These are phyloP conservation scores for Hydraecia micacea DNA, from an alignment of 2,888 invertebrate species.

Conservation along the genomic window DNA sequence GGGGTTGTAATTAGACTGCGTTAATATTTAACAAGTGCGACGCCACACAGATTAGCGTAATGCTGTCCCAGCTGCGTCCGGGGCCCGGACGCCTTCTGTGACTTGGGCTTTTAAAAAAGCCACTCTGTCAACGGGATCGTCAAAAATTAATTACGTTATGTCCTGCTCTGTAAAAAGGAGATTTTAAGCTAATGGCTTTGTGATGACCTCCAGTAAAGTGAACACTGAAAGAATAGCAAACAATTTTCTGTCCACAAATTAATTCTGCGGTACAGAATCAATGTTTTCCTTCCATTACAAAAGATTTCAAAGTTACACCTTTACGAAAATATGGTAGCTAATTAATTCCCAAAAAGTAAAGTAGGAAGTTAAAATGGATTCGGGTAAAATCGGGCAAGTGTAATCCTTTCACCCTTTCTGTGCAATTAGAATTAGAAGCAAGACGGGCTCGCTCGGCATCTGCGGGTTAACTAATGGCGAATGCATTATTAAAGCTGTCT, in stretches of 20 bases:
- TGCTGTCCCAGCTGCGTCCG: conserved; percentile 83
- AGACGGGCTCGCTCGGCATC: conserved; percentile 82
- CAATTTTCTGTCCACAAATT: conserved; percentile 9
- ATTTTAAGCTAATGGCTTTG: conserved; percentile 80
- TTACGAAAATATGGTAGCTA: conserved; percentile 57
- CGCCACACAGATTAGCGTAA: conserved; percentile 86
- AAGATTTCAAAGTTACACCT: conserved; percentile 59
- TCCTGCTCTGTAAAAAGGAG: conserved; percentile 74
- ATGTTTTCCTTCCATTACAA: conserved; percentile 76
- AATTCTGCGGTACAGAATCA: conserved; percentile 31
- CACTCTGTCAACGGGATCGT: conserved; percentile 82
- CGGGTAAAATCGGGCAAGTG: conserved; percentile 75
- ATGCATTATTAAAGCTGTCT: conserved; percentile 88
- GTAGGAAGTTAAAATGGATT: conserved; percentile 74
- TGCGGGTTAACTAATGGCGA: conserved; percentile 89
- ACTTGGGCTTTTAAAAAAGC: conserved; percentile 84
- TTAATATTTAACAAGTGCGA: conserved; percentile 90
- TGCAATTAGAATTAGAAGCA: conserved; percentile 86
- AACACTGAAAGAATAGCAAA: conserved; percentile 30
- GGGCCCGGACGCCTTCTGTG: conserved; percentile 83
- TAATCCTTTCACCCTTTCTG: conserved; percentile 86
- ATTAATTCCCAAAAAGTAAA: conserved; percentile 75
- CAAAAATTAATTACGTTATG: conserved; percentile 86
- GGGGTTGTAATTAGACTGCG: conserved; percentile 89
- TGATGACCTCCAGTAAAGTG: conserved; percentile 66